Percentiles rank a stretch among this genome's conserved stretches.
phyloP scores from a whole-genome alignment of 2,113 vertebrate genomes.

The Todiramphus saurophagus region DNA sequence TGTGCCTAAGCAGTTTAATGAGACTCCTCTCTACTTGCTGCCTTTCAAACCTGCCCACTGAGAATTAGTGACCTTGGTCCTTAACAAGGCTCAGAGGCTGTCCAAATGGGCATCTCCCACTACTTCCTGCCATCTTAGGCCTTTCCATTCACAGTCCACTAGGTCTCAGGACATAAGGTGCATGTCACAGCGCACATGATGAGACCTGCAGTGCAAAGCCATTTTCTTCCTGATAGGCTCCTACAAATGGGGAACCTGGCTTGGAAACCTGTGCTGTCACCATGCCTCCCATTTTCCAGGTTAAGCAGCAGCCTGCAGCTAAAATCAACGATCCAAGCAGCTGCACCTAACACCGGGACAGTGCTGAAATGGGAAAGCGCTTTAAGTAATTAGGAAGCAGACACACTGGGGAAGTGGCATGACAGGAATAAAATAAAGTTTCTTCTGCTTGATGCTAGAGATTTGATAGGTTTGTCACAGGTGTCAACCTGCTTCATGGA shows the following conservation, averaged over 20 bases:
- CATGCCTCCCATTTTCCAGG: neutral
- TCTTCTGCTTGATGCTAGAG: neutral
- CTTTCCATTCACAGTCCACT: neutral
- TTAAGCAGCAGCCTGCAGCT: neutral
- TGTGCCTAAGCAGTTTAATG: neutral
- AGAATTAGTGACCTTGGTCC: neutral
- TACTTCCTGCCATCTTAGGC: neutral
- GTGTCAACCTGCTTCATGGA: neutral
- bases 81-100: neutral
- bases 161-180: neutral
- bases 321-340: neutral
- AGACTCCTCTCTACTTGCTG: neutral
- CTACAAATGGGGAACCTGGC: neutral
- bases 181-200: fast-evolving
- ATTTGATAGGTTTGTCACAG: neutral
- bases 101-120: neutral
- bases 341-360: neutral
- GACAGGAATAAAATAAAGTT: neutral
- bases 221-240: neutral
- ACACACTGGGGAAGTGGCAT: neutral
- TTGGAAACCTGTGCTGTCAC: neutral
- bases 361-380: fast-evolving
- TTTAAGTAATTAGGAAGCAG: neutral
- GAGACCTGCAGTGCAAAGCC: neutral
- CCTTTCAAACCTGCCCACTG: neutral